Base-by-base conservation (phyloP, 2,797 vertebrate species). In the Sebastes alutus region DNA sequence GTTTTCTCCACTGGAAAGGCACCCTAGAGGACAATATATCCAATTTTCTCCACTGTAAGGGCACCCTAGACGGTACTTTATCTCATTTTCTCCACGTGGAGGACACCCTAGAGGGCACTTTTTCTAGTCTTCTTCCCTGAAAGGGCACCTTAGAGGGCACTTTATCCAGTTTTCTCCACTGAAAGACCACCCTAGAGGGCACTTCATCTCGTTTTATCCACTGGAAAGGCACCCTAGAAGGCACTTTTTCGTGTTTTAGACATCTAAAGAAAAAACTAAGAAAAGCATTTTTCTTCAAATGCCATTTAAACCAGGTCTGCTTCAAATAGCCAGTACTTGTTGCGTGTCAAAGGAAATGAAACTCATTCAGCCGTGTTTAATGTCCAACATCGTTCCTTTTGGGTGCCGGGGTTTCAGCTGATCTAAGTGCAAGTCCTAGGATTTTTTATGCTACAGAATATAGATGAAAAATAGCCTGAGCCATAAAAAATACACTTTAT, bases 401-500 rank as follows among this genome's bases (percentile, higher is more conserved):
- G 32, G 65, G 12, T 67, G 38, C 32, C 54, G 9, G 8, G 35
- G 52, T 83, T 87, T 80, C 70, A 77, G 33, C 66, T 82, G 75
- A 84, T 77, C 77, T 83, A 85, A 91, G 90, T 87, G 87, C 86
- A 85, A 55, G 59, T 75, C 66, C 7, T n/a, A 69, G 29, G 54
- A 18, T 80, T 74, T 78, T 56, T 56, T 18, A 74, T 52, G 64
- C 71, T 22, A 49, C 42, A 76, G 65, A 63, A 82, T 83, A 83
- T 63, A 74, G 55, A 75, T 67, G 69, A 62, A 83, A 85, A 80
- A 83, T 67, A 75, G 46, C 67, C 79, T 0, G 30, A 75, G 62
- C 81, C 88, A 86, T 90, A 75, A 88, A 85, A 83, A 66, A 46
- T 46, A 72, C 82, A 77, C 78, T 77, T 65, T 54, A 68, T 42